A percentile compares a stretch with the other conserved stretches of the same genome.
Conservation (phyloP, 2,797 vertebrate species). For the Dendrocincla tyrannina region DNA sequence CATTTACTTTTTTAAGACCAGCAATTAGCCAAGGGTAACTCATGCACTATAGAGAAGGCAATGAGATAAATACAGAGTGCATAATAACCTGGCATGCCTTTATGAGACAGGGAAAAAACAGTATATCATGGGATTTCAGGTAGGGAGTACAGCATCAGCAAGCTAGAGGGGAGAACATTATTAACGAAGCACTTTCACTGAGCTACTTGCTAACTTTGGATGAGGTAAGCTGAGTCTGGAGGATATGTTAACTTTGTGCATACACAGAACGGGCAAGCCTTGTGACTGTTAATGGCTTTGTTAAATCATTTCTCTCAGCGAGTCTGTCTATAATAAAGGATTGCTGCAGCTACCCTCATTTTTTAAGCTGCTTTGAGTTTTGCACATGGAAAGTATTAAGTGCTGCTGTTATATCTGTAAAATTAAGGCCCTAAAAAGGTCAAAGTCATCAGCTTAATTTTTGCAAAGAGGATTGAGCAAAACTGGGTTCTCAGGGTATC, state of each 20-base stretch:
- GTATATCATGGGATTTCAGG: not conserved
- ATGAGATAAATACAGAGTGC: not conserved
- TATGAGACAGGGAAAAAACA: not conserved
- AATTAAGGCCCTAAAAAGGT: slow-evolving; percentile 59
- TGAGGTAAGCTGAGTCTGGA: slow-evolving; percentile 13
- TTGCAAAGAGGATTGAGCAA: slow-evolving; percentile 17
- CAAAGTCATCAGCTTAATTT: slow-evolving; percentile 60
- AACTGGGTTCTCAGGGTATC: not conserved
- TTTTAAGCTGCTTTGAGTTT: slow-evolving; percentile 57
- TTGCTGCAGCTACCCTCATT: slow-evolving; percentile 51
- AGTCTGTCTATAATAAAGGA: slow-evolving; percentile 48
- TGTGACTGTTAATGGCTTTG: slow-evolving; percentile 54
- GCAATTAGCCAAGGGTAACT: not conserved
- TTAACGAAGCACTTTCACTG: slow-evolving; percentile 4
- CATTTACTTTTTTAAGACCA: not conserved
- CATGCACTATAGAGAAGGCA: not conserved
- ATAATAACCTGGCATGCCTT: not conserved
- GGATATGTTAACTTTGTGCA: slow-evolving; percentile 8
- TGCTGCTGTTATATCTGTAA: slow-evolving; percentile 23
- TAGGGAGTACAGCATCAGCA: not conserved
- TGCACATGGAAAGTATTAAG: slow-evolving; percentile 44
- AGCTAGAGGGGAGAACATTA: not conserved
- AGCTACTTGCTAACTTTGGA: slow-evolving; percentile 34
- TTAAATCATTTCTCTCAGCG: slow-evolving; percentile 47
- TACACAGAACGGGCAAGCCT: slow-evolving; percentile 3